Evolutionary conservation across 2,888 invertebrate species (phyloP).

Genomic region (Melitaea athalia): DNA sequence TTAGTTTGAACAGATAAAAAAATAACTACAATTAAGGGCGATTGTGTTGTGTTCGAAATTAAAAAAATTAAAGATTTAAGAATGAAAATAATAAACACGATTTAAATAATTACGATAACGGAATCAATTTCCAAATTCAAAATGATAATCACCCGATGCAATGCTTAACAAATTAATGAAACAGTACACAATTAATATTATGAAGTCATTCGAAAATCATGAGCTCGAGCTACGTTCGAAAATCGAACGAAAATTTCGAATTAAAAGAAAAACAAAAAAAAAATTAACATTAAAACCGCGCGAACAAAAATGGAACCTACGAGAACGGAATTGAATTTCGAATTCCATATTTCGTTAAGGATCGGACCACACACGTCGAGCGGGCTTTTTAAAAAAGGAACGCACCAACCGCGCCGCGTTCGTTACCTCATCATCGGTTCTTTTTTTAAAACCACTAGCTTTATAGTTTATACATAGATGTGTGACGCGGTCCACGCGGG

Average conservation of each 20-base stretch:
- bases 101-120: neutral
- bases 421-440: slow-evolving; percentile 80
- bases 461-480: slow-evolving; percentile 74
- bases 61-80: too few species aligned
- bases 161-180: neutral
- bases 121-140: neutral
- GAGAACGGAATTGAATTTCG: slow-evolving; percentile 24
- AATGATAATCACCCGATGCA: neutral
- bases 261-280: slow-evolving; percentile 53
- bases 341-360: slow-evolving; percentile 29
- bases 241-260: slow-evolving; percentile 56
- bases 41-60: too few species aligned
- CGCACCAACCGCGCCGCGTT: slow-evolving; percentile 77
- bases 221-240: slow-evolving; percentile 45
- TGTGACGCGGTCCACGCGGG: slow-evolving; percentile 24
- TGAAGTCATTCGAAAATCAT: slow-evolving; percentile 16
- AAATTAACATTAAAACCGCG: slow-evolving; percentile 35
- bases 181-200: neutral
- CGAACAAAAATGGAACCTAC: slow-evolving; percentile 27
- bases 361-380: slow-evolving; percentile 77
- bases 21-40: too few species aligned
- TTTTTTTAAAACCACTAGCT: slow-evolving; percentile 68
- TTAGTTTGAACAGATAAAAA: too few species aligned
- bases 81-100: neutral
- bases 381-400: slow-evolving; percentile 77